Percentiles rank a stretch among this genome's conserved stretches.
Conservation (phyloP, 2,888 invertebrate genomes). For the Dynastes grantii region DNA sequence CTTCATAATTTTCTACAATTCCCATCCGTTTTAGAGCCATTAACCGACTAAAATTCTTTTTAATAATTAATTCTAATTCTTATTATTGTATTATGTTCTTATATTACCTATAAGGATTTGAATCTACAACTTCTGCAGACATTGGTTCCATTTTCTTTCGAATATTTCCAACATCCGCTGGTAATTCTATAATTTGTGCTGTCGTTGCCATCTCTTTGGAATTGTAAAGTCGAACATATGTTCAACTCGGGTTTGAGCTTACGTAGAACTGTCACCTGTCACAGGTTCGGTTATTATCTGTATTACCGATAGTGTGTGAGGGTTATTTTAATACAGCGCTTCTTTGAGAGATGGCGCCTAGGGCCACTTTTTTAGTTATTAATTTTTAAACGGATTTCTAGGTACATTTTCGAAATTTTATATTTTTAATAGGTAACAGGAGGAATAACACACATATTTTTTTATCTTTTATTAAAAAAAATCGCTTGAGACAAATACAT, state of each 20-base stretch:
- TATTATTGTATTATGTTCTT: background rate
- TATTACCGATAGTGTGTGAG: background rate
- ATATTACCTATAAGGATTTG: slow-evolving; percentile 95
- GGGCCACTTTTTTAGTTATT: background rate
- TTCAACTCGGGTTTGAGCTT: background rate
- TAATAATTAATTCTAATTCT: slow-evolving; percentile 43
- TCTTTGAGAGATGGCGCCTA: background rate
- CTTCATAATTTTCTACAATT: slow-evolving; percentile 97
- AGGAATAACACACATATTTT: background rate
- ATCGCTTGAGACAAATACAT: slow-evolving; percentile 60
- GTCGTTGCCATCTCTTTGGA: slow-evolving; percentile 72
- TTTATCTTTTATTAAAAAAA: slow-evolving; percentile 56
- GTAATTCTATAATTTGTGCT: slow-evolving; percentile 69
- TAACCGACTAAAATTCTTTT: slow-evolving; percentile 80
- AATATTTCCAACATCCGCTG: slow-evolving; percentile 47
- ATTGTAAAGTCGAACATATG: slow-evolving; percentile 21
- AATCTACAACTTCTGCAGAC: slow-evolving; percentile 97
- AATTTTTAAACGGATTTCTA: no score
- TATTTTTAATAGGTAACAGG: background rate
- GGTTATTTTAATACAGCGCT: background rate
- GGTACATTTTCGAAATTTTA: background rate
- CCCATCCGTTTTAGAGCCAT: slow-evolving; percentile 99
- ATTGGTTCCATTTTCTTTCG: slow-evolving; percentile 89
- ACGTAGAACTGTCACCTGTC: background rate
- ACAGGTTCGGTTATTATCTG: background rate